These are phyloP conservation scores for Drosophila helvetica DNA, from an alignment of 2,888 invertebrate genomes.

Conservation along the genomic window DNA sequence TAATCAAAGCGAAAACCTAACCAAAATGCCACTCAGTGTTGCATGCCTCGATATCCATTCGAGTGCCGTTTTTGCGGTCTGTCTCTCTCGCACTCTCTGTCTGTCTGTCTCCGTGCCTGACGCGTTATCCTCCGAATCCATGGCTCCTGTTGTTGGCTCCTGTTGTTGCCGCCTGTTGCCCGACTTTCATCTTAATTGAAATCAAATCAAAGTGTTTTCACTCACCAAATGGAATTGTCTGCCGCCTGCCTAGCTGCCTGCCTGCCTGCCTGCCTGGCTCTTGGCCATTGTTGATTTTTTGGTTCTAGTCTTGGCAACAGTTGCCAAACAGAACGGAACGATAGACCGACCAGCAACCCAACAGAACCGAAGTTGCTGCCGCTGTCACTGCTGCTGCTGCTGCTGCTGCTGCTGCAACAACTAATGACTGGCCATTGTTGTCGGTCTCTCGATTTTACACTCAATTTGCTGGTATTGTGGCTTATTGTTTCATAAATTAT, in stretches of 20 bases:
- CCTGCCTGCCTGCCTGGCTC: conserved; percentile 22
- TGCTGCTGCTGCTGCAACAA: conserved; percentile 40
- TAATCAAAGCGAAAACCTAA: conserved; percentile 58
- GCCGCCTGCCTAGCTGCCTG: conserved; percentile 57
- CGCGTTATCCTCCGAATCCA: conserved; percentile 20
- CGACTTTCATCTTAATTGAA: conserved; percentile 76
- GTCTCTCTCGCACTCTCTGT: background rate
- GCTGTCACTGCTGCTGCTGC: too few species aligned
- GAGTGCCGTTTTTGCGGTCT: conserved; percentile 33
- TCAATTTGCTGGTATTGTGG: conserved; percentile 58
- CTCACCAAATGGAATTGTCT: conserved; percentile 70
- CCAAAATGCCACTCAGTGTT: conserved; percentile 29
- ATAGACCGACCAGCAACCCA: too few species aligned
- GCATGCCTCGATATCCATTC: conserved; percentile 25
- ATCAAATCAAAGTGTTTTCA: conserved; percentile 78
- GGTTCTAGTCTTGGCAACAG: conserved; percentile 8
- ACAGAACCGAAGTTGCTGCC: too few species aligned
- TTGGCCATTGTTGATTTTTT: conserved; percentile 16
- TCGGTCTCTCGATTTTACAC: conserved; percentile 59
- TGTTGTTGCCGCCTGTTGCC: conserved; percentile 21
- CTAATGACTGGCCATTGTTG: conserved; percentile 72
- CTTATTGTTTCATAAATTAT: conserved; percentile 63
- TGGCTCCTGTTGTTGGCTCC: conserved; percentile 1
- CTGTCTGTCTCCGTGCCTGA: background rate
- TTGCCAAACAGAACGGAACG: too few species aligned